Evolutionary conservation across 2,888 invertebrate species (phyloP).

Genomic region (Dynastes hyllus): DNA sequence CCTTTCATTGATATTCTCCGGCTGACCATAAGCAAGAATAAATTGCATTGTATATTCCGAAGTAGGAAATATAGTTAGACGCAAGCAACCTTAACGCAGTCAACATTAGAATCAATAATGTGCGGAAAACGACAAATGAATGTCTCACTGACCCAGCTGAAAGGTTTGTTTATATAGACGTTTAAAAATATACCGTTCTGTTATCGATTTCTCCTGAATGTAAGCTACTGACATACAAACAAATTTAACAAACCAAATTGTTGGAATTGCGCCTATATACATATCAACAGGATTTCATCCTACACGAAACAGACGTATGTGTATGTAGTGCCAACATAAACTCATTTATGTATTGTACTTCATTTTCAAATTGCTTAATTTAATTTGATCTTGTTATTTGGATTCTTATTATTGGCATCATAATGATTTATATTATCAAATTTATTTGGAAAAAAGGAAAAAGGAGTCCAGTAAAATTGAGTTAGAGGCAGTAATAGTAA

Average conservation of each 20-base stretch:
- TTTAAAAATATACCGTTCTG: slow-evolving; percentile 29
- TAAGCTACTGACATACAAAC: not conserved
- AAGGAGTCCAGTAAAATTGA: too few species aligned
- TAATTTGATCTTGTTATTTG: too few species aligned
- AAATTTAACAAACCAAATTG: not conserved
- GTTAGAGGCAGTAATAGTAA: too few species aligned
- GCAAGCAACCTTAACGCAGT: slow-evolving; percentile 7
- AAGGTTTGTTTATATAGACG: slow-evolving; percentile 34
- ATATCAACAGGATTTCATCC: too few species aligned
- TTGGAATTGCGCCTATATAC: not conserved
- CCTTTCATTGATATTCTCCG: not conserved
- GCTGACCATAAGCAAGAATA: not conserved
- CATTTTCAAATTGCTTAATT: too few species aligned
- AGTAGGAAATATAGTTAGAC: slow-evolving; percentile 16
- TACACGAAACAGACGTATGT: not conserved
- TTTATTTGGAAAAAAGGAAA: too few species aligned
- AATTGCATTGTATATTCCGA: slow-evolving; percentile 6
- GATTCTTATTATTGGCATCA: too few species aligned
- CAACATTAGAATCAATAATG: slow-evolving; percentile 31
- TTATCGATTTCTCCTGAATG: slow-evolving; percentile 22
- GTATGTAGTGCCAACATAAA: too few species aligned
- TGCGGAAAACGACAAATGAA: slow-evolving; percentile 37
- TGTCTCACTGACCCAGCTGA: slow-evolving; percentile 11
- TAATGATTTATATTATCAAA: too few species aligned
- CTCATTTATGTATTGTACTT: too few species aligned